These are phyloP conservation scores for Chondrilla cf. caribensis DNA, from an alignment of 37 sponge, comb jelly and placozoan genomes.

Conservation along the genomic window DNA sequence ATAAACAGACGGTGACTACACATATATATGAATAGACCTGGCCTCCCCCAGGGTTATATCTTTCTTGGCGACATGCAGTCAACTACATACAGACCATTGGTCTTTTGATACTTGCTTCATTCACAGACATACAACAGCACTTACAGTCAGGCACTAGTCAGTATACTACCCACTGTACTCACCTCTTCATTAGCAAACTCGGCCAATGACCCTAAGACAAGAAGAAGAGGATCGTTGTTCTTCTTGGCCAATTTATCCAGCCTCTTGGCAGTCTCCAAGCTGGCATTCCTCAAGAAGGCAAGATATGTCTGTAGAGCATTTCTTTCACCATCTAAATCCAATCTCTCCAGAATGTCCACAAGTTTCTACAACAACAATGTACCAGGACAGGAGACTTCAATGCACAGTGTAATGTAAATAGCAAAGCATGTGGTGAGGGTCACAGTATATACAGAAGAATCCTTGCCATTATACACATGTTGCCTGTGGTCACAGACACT, in stretches of 20 bases:
- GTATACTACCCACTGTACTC: neutral
- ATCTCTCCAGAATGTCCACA: neutral
- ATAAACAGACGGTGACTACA: no score
- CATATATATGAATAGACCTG: no score
- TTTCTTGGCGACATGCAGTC: no score
- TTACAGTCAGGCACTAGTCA: no score
- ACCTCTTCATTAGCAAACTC: neutral
- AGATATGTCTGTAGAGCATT: neutral
- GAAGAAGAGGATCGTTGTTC: constrained; percentile 6
- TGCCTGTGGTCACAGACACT: no score
- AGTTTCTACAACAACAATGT: neutral
- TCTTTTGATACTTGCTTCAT: neutral
- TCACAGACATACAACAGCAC: neutral
- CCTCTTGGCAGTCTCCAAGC: neutral
- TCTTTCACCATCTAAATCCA: neutral
- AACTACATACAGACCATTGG: neutral
- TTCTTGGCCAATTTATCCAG: neutral
- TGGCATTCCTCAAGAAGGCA: neutral
- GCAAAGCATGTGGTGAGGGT: no score
- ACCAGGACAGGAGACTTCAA: no score
- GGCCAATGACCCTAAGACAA: constrained; percentile 11
- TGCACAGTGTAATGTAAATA: no score
- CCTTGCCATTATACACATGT: no score
- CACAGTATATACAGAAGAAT: no score
- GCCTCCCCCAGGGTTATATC: no score